phyloP scores from a whole-genome alignment of 2,797 vertebrate genomes.

The Notolabrus celidotus region DNA sequence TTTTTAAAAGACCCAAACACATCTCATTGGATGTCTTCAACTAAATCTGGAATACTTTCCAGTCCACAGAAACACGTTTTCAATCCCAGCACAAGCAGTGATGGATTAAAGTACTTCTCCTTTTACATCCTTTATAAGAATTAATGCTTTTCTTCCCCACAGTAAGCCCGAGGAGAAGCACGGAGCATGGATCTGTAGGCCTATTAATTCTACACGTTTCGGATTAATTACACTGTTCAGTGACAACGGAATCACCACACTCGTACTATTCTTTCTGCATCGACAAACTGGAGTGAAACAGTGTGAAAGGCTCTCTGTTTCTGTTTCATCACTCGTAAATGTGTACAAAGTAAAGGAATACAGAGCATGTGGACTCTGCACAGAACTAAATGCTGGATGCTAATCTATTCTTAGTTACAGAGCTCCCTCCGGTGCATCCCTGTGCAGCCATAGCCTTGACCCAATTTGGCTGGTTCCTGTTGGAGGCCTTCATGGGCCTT shows the following conservation, averaged over 20 bases:
- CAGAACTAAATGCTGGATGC: not conserved
- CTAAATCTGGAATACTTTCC: constrained; percentile 24
- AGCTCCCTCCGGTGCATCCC: constrained; percentile 41
- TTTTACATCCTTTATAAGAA: not conserved
- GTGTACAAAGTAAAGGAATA: not conserved
- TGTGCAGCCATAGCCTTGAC: constrained; percentile 46
- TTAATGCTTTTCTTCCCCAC: constrained; percentile 17
- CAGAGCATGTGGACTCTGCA: not conserved
- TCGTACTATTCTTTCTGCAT: not conserved
- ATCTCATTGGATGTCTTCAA: constrained; percentile 29
- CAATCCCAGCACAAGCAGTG: constrained; percentile 26
- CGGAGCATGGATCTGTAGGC: constrained; percentile 6
- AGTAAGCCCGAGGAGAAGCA: constrained; percentile 20
- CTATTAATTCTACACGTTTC: constrained; percentile 26
- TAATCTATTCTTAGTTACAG: constrained; percentile 65
- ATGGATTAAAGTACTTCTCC: constrained; percentile 29
- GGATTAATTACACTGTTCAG: constrained; percentile 30
- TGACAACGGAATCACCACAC: not conserved
- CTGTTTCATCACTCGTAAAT: not conserved
- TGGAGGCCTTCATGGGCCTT: too few species aligned
- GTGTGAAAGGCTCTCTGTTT: not conserved
- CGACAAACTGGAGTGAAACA: not conserved
- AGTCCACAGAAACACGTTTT: constrained; percentile 27
- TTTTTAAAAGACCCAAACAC: not conserved
- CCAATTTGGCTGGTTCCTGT: constrained; percentile 52